Percentiles rank a stretch among this genome's conserved stretches.
Evolutionary conservation across 2,888 invertebrate genomes (phyloP).

Genomic region (Rhabditoides inermis): DNA sequence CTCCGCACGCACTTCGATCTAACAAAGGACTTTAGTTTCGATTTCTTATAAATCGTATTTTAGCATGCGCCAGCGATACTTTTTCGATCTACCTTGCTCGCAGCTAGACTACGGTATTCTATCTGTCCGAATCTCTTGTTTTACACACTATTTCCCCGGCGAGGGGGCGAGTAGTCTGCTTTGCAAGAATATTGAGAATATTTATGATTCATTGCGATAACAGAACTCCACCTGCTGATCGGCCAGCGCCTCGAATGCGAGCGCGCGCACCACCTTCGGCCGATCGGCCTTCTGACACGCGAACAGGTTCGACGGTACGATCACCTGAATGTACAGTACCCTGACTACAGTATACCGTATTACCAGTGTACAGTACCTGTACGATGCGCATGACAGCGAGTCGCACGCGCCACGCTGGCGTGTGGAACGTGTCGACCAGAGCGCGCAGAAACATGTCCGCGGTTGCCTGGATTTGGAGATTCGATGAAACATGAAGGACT

Average conservation of each 20-base stretch:
- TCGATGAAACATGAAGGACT: too few species aligned
- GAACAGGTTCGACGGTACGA: slow-evolving; percentile 28
- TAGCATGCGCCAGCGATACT: too few species aligned
- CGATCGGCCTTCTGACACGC: slow-evolving; percentile 6
- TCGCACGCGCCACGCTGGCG: slow-evolving; percentile 13
- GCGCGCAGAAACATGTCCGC: slow-evolving; percentile 10
- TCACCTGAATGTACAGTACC: slow-evolving; percentile 24
- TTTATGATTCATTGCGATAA: neutral
- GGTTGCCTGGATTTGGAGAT: too few species aligned
- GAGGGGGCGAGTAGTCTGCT: neutral
- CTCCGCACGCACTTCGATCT: too few species aligned
- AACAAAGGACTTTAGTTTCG: too few species aligned
- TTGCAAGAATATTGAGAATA: neutral
- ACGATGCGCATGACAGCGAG: slow-evolving; percentile 16
- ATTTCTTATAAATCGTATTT: too few species aligned
- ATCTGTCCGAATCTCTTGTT: slow-evolving; percentile 11
- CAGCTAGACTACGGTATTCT: slow-evolving; percentile 17
- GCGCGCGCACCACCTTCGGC: neutral
- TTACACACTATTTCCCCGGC: neutral
- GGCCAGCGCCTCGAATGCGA: slow-evolving; percentile 5
- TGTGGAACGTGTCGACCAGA: too few species aligned
- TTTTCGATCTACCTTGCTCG: too few species aligned
- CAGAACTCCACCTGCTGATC: slow-evolving; percentile 7
- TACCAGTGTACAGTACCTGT: too few species aligned
- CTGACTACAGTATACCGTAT: too few species aligned